Conservation (phyloP, 2,797 vertebrate species). For the Acrocephalus scirpaceus region DNA sequence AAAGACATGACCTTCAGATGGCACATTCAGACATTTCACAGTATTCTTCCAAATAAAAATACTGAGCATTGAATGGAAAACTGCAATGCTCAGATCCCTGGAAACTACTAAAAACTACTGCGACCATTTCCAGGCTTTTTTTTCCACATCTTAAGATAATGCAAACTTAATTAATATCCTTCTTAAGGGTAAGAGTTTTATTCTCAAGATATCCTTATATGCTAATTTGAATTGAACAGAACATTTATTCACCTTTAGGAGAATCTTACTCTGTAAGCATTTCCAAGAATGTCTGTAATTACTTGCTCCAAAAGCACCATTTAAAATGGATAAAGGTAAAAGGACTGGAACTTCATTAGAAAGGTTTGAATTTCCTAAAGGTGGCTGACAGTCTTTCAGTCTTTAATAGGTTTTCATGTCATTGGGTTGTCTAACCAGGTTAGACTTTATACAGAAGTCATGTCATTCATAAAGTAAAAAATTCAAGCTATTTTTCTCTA, state of each 20-base stretch:
- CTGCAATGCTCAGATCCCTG: background rate
- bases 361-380: background rate
- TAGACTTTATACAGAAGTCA: background rate
- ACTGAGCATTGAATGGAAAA: background rate
- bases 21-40: background rate
- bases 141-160: background rate
- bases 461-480: background rate
- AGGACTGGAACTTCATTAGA: background rate
- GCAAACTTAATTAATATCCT: background rate
- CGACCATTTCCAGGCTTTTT: background rate
- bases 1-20: background rate
- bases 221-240: background rate
- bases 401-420: background rate
- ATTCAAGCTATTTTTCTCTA: background rate
- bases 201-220: background rate
- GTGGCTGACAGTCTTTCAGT: background rate
- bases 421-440: background rate
- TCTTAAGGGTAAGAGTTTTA: background rate
- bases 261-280: background rate
- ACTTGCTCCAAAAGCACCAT: background rate
- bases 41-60: background rate
- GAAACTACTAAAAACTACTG: background rate
- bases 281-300: background rate
- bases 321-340: background rate
- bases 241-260: background rate